Evolutionary conservation across 2,888 invertebrate species (phyloP).

Genomic region (Polymixis flavicincta): DNA sequence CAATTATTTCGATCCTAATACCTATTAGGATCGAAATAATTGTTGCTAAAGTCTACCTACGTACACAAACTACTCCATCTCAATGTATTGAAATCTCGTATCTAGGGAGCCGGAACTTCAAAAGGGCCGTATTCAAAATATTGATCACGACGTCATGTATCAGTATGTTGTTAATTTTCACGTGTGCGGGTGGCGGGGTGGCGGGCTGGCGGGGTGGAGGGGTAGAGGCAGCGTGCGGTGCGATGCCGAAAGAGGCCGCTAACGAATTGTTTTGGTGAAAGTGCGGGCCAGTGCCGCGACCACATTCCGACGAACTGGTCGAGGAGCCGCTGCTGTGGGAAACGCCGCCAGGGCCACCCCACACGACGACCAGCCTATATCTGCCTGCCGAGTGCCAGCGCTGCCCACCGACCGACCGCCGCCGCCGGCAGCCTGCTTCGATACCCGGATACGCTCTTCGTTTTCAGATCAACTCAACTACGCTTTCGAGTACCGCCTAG

Average conservation of each 20-base stretch:
- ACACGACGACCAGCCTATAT: constrained; percentile 84
- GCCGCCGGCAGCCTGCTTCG: constrained; percentile 38
- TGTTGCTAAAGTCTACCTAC: too few relatives aligned
- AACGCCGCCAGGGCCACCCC: constrained; percentile 88
- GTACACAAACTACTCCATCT: constrained; percentile 17
- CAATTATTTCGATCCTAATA: background rate
- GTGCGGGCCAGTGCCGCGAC: constrained; percentile 90
- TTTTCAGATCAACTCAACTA: constrained; percentile 24
- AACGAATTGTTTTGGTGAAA: constrained; percentile 91
- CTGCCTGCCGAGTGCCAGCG: constrained; percentile 71
- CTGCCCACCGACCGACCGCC: constrained; percentile 65
- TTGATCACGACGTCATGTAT: constrained; percentile 83
- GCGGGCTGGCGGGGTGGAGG: constrained; percentile 80
- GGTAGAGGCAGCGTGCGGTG: constrained; percentile 82
- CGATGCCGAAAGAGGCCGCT: constrained; percentile 90
- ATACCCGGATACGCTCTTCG: constrained; percentile 27
- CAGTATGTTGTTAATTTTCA: constrained; percentile 88
- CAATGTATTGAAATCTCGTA: constrained; percentile 48
- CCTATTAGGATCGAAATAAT: too few relatives aligned
- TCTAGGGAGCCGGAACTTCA: constrained; percentile 76
- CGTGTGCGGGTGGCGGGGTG: constrained; percentile 84
- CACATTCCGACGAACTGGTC: constrained; percentile 90
- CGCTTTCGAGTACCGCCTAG: constrained; percentile 22
- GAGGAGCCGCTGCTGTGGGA: constrained; percentile 90
- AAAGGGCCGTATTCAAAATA: constrained; percentile 81